A percentile compares a stretch with the other conserved stretches of the same genome.
phyloP scores from a whole-genome alignment of 1,140 invertebrate species.

The Hyles vespertilio region DNA sequence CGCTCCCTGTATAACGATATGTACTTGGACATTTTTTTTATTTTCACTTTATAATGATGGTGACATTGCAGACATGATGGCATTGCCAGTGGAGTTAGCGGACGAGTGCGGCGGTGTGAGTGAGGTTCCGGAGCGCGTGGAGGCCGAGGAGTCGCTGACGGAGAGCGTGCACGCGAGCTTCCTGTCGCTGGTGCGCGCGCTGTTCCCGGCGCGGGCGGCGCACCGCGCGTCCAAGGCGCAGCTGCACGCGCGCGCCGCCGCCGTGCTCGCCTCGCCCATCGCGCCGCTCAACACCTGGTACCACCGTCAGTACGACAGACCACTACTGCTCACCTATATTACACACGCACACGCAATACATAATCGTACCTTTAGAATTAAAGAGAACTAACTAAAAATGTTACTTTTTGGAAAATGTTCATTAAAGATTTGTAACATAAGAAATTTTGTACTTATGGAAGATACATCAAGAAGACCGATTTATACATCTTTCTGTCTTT shows the following conservation, averaged over 20 bases:
- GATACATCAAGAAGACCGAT: too few species aligned
- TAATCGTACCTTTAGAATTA: too few species aligned
- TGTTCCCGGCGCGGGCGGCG: slow-evolving; percentile 88
- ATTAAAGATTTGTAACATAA: too few species aligned
- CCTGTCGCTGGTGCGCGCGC: slow-evolving; percentile 87
- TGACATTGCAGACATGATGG: slow-evolving; percentile 59
- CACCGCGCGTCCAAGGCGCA: slow-evolving; percentile 85
- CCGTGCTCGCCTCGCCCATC: slow-evolving; percentile 89
- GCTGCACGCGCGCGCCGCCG: slow-evolving; percentile 84
- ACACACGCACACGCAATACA: too few species aligned
- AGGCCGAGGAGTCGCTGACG: slow-evolving; percentile 72
- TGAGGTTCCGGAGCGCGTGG: slow-evolving; percentile 39
- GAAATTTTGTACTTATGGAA: too few species aligned
- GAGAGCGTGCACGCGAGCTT: slow-evolving; percentile 88
- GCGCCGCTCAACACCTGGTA: slow-evolving; percentile 91
- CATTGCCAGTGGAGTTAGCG: slow-evolving; percentile 57
- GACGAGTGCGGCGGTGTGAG: slow-evolving; percentile 60
- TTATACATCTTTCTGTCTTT: too few species aligned
- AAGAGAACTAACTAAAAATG: too few species aligned
- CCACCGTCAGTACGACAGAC: slow-evolving; percentile 51
- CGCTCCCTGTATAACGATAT: too few species aligned
- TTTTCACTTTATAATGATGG: too few species aligned
- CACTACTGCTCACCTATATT: too few species aligned
- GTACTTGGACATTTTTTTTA: too few species aligned
- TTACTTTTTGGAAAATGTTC: too few species aligned